These are phyloP conservation scores for Tautogolabrus adspersus DNA, from an alignment of 2,113 vertebrate species.

Conservation along the genomic window DNA sequence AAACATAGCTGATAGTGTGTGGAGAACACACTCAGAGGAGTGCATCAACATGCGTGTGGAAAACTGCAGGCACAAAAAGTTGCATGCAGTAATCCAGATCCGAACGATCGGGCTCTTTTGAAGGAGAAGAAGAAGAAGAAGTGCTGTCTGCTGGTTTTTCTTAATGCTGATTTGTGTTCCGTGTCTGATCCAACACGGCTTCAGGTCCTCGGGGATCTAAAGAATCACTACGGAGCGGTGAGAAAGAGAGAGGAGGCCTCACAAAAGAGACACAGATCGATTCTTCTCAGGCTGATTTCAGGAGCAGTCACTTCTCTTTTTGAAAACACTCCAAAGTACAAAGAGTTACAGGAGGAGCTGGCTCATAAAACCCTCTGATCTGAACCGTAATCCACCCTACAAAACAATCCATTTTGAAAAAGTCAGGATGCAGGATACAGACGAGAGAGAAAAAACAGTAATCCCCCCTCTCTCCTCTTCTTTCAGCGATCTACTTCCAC, in stretches of 20 bases:
- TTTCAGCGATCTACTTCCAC: no score
- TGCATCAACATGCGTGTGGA: not conserved
- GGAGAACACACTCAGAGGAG: not conserved
- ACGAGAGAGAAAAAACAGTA: no score
- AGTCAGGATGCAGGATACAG: no score
- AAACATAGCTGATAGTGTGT: constrained; percentile 11
- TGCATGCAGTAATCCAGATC: constrained; percentile 37
- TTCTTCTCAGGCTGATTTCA: constrained; percentile 17
- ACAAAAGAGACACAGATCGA: constrained; percentile 7
- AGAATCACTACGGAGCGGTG: not conserved
- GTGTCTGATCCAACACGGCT: constrained; percentile 23
- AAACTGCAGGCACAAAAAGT: not conserved
- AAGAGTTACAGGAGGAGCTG: not conserved
- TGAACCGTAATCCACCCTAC: not conserved
- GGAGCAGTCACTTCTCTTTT: not conserved
- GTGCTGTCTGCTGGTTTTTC: constrained; percentile 36
- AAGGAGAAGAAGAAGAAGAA: not conserved
- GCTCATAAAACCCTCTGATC: not conserved
- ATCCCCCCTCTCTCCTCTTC: no score
- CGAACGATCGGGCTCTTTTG: not conserved
- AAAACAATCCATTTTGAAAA: no score
- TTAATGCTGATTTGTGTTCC: constrained; percentile 47
- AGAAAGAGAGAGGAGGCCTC: constrained; percentile 11
- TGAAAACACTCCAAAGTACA: not conserved
- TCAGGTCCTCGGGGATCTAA: constrained; percentile 14